Conservation (phyloP, 2,113 vertebrate genomes). For the Heptranchias perlo region DNA sequence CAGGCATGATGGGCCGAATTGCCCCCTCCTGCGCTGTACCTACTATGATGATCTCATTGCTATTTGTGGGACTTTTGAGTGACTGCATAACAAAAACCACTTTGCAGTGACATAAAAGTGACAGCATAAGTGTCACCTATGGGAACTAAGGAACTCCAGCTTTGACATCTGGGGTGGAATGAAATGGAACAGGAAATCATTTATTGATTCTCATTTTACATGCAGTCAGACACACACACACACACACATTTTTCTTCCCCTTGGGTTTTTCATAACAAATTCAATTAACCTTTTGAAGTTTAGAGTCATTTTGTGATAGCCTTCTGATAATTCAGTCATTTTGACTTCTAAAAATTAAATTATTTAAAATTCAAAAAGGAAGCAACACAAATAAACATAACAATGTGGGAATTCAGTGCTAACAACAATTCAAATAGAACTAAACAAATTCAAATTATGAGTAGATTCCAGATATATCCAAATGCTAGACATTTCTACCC, state of each 20-base stretch:
- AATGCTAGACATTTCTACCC: too few relatives aligned
- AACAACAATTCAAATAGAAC: not conserved
- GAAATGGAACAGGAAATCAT: not conserved
- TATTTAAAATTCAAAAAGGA: not conserved
- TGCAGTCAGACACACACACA: too few relatives aligned
- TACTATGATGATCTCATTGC: too few relatives aligned
- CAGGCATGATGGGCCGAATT: too few relatives aligned
- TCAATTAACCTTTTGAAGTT: not conserved
- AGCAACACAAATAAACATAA: not conserved
- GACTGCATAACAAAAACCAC: not conserved
- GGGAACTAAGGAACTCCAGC: not conserved
- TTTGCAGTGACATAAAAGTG: too few relatives aligned
- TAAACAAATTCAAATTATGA: not conserved
- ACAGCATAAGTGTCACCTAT: not conserved
- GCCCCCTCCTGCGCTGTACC: too few relatives aligned
- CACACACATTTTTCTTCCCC: not conserved
- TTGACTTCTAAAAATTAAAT: not conserved
- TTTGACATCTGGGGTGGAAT: not conserved
- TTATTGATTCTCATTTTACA: not conserved
- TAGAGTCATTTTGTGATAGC: not conserved
- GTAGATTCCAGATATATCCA: not conserved
- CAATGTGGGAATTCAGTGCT: not conserved
- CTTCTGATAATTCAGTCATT: not conserved
- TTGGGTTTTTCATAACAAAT: not conserved
- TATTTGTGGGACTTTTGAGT: too few relatives aligned